A percentile compares a stretch with the other conserved stretches of the same genome.
These are phyloP conservation scores for Rhynchonema sp. DNA, from an alignment of 2,888 invertebrate species.

Conservation along the genomic window DNA sequence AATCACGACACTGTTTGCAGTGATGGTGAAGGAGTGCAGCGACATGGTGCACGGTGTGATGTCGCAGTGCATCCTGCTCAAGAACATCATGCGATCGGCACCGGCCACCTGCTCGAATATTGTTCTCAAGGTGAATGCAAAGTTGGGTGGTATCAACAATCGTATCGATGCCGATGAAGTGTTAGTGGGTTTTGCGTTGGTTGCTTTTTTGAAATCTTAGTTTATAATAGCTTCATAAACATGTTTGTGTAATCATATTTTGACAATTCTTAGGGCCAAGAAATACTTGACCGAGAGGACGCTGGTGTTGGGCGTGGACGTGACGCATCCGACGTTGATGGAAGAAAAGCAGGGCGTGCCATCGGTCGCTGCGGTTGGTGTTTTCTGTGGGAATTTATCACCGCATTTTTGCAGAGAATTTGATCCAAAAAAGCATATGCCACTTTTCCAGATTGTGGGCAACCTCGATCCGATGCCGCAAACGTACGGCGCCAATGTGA, in stretches of 20 bases:
- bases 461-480: conserved; percentile 24
- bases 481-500: conserved; percentile 42
- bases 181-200: conserved; percentile 4
- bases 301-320: conserved; percentile 67
- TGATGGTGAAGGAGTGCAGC: conserved; percentile 17
- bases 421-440: too few relatives aligned
- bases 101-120: conserved; percentile 38
- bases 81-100: conserved; percentile 25
- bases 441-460: conserved; percentile 21
- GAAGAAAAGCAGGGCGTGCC: conserved; percentile 37
- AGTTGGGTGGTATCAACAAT: conserved; percentile 63
- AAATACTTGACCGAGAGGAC: conserved; percentile 39
- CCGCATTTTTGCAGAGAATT: too few relatives aligned
- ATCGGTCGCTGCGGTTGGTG: conserved; percentile 49
- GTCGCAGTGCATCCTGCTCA: conserved; percentile 30
- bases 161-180: conserved; percentile 18
- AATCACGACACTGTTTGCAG: conserved; percentile 11
- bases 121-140: conserved; percentile 43
- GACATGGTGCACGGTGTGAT: conserved; percentile 20
- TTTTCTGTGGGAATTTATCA: too few relatives aligned
- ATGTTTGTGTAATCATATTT: not conserved
- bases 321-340: conserved; percentile 71
- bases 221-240: not conserved
- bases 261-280: too few relatives aligned
- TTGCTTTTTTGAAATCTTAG: not conserved